Evolutionary conservation across 2,797 vertebrate species (phyloP).

Genomic region (Anabacerthia variegaticeps): DNA sequence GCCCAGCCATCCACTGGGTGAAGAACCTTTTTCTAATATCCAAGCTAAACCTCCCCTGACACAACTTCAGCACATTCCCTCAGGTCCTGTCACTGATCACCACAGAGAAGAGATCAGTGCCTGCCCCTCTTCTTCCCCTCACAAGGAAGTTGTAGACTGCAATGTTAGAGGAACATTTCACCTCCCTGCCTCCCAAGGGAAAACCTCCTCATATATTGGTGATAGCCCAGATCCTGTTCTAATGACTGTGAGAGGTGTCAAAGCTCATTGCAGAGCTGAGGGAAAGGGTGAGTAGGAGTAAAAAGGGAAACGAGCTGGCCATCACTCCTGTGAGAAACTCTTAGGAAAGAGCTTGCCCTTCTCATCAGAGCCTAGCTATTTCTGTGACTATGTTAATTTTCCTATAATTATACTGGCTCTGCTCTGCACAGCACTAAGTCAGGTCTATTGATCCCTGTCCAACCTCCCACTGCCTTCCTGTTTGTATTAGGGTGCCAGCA

Average conservation of each 20-base stretch:
- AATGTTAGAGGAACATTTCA: background rate
- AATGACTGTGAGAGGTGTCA: background rate
- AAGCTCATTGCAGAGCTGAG: background rate
- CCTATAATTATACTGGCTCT: background rate
- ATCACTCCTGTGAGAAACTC: background rate
- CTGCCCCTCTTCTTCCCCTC: background rate
- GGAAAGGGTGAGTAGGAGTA: background rate
- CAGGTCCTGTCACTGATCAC: background rate
- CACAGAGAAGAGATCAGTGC: background rate
- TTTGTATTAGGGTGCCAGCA: background rate
- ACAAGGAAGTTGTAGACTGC: background rate
- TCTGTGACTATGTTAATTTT: background rate
- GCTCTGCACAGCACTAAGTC: background rate
- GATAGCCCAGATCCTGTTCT: background rate
- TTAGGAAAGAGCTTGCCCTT: background rate
- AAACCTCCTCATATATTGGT: background rate
- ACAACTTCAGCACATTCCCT: background rate
- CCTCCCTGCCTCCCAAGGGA: background rate
- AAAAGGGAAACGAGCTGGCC: background rate
- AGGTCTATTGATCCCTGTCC: background rate
- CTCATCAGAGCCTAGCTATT: background rate
- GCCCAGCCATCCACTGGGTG: background rate
- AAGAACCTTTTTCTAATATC: background rate
- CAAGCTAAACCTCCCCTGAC: background rate
- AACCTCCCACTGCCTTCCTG: conserved; percentile 18